Conservation (phyloP, 2,888 invertebrate genomes). For the Drosophila prostipennis region DNA sequence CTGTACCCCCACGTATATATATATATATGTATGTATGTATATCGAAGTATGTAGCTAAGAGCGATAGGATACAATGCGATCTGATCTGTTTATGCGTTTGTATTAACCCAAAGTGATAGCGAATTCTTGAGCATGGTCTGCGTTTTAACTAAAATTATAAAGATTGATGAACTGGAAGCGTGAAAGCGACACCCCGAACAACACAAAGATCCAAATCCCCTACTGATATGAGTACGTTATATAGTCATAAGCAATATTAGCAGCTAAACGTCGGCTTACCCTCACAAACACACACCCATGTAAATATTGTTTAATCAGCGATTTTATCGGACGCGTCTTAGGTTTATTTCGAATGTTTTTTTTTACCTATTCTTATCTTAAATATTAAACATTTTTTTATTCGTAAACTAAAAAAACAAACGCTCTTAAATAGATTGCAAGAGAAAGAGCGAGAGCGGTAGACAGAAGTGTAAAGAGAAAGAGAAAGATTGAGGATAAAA, state of each 20-base stretch:
- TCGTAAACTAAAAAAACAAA: constrained; percentile 11
- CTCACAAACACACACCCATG: constrained; percentile 36
- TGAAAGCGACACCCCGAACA: constrained; percentile 7
- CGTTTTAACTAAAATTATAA: constrained; percentile 57
- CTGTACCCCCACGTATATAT: constrained; percentile 11
- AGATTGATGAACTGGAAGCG: constrained; percentile 7
- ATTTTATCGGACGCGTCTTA: constrained; percentile 68
- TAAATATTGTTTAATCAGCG: constrained; percentile 58
- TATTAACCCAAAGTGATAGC: constrained; percentile 65
- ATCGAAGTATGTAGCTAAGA: constrained; percentile 16
- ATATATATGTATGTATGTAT: constrained; percentile 16
- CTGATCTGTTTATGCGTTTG: constrained; percentile 14
- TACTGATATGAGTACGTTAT: constrained; percentile 76
- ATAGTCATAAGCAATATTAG: constrained; percentile 79
- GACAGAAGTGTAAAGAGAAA: constrained; percentile 18
- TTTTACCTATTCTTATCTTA: constrained; percentile 44
- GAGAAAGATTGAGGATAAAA: constrained; percentile 13
- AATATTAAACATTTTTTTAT: constrained; percentile 20
- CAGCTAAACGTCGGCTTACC: constrained; percentile 56
- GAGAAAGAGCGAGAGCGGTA: constrained; percentile 26
- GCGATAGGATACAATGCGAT: constrained; percentile 12
- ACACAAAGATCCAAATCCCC: constrained; percentile 71
- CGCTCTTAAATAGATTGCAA: constrained; percentile 11
- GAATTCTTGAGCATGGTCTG: constrained; percentile 70
- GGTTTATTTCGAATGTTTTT: constrained; percentile 51